phyloP scores from a whole-genome alignment of 2,888 invertebrate species.

The Brachypalpus laphriformis region DNA sequence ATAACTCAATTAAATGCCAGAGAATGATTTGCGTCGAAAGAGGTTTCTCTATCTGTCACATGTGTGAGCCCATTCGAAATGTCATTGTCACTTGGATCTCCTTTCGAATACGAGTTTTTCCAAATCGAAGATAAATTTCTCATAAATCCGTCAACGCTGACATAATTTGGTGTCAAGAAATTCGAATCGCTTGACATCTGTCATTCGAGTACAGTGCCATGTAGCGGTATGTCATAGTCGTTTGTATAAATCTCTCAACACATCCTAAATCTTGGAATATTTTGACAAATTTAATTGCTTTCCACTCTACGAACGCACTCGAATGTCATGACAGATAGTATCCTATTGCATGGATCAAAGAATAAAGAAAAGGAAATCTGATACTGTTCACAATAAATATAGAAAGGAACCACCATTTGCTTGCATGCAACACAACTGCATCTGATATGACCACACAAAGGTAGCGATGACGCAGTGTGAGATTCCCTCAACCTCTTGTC shows the following conservation, averaged over 20 bases:
- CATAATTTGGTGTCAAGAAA: conserved; percentile 39
- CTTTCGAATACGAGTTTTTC: conserved; percentile 4
- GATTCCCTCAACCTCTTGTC: no score
- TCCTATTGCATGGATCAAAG: conserved; percentile 45
- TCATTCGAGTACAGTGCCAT: no score
- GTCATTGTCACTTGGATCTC: conserved; percentile 54
- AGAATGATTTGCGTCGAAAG: conserved; percentile 32
- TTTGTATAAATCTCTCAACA: conserved; percentile 37
- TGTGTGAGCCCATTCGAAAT: conserved; percentile 9
- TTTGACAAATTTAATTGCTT: conserved; percentile 61
- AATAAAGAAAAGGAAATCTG: conserved; percentile 24
- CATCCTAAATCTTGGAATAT: conserved; percentile 14
- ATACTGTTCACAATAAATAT: conserved; percentile 14
- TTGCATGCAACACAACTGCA: conserved; percentile 39
- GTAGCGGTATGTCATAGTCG: conserved; percentile 15
- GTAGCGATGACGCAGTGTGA: conserved; percentile 4
- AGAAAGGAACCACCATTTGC: conserved; percentile 16
- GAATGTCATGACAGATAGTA: conserved; percentile 20
- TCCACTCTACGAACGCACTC: conserved; percentile 6
- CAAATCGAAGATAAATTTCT: conserved; percentile 17
- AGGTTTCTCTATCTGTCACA: conserved; percentile 49
- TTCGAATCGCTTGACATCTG: no score
- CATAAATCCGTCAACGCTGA: conserved; percentile 46
- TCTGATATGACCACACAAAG: conserved; percentile 29
- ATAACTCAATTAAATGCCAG: conserved; percentile 42